A percentile compares a stretch with the other conserved stretches of the same genome.
These are phyloP conservation scores for Pogonognathellus flavescens DNA, from an alignment of 1,140 invertebrate species.

Conservation along the genomic window DNA sequence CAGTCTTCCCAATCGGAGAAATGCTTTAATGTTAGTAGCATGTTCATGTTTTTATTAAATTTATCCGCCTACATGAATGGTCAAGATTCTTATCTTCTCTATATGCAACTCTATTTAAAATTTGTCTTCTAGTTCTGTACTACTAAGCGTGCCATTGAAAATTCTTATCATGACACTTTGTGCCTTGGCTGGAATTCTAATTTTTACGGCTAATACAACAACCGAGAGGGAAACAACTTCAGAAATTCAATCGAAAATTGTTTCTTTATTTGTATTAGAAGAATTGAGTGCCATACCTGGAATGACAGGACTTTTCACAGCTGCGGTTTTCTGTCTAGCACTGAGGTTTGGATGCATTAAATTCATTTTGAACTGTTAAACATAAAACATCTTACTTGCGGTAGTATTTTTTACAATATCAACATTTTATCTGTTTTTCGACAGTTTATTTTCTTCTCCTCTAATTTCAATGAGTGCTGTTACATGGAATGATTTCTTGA, in stretches of 20 bases:
- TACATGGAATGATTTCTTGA: constrained; percentile 69
- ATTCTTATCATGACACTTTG: background rate
- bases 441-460: constrained; percentile 69
- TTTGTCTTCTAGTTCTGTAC: background rate
- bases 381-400: no score
- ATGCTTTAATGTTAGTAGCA: constrained; percentile 36
- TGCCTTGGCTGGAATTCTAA: background rate
- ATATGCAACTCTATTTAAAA: background rate
- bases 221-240: background rate
- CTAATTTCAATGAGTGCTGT: constrained; percentile 71
- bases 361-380: background rate
- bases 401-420: background rate
- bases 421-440: constrained; percentile 70
- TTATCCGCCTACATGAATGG: no score
- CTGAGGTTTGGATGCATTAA: constrained; percentile 72
- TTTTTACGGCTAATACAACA: background rate
- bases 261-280: constrained; percentile 89
- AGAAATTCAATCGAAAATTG: constrained; percentile 76
- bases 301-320: constrained; percentile 88
- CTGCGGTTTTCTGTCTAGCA: constrained; percentile 88
- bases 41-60: no score
- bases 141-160: background rate
- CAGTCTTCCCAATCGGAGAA: constrained; percentile 6
- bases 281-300: constrained; percentile 83
- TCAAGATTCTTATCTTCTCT: no score